A percentile compares a stretch with the other conserved stretches of the same genome.
Evolutionary conservation across 2,888 invertebrate genomes (phyloP).

Genomic region (Dryomyza anilis): DNA sequence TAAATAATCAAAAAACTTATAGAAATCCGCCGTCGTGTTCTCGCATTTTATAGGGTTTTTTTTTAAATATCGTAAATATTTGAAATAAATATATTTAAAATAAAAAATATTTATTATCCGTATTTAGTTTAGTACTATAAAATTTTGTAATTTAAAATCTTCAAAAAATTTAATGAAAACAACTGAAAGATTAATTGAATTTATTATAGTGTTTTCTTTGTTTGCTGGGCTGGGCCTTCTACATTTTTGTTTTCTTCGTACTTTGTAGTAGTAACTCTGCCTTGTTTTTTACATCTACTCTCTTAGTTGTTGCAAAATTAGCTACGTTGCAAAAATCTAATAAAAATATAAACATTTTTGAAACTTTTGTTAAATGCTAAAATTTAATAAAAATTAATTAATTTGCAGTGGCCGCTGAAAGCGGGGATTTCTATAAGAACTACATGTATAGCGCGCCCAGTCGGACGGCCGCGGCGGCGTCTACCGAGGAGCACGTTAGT

Average conservation of each 20-base stretch:
- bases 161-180: background rate
- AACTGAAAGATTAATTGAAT: slow-evolving; percentile 58
- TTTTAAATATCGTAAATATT: too few relatives aligned
- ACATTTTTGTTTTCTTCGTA: slow-evolving; percentile 1
- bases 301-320: too few relatives aligned
- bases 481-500: slow-evolving; percentile 58
- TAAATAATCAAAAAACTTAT: slow-evolving; percentile 43
- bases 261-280: slow-evolving; percentile 29
- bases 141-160: too few relatives aligned
- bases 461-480: slow-evolving; percentile 63
- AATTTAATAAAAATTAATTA: slow-evolving; percentile 58
- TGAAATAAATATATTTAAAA: slow-evolving; percentile 8
- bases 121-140: too few relatives aligned
- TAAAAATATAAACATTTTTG: slow-evolving; percentile 23
- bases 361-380: slow-evolving; percentile 17
- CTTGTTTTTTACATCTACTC: background rate
- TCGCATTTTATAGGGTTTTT: too few relatives aligned
- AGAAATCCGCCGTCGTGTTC: slow-evolving; percentile 59
- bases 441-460: slow-evolving; percentile 73
- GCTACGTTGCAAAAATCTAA: background rate
- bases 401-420: slow-evolving; percentile 85
- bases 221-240: background rate
- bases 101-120: slow-evolving; percentile 1
- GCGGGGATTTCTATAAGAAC: slow-evolving; percentile 85
- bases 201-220: slow-evolving; percentile 49